phyloP scores from a whole-genome alignment of 2,113 vertebrate genomes.

The Erpornis zantholeuca region DNA sequence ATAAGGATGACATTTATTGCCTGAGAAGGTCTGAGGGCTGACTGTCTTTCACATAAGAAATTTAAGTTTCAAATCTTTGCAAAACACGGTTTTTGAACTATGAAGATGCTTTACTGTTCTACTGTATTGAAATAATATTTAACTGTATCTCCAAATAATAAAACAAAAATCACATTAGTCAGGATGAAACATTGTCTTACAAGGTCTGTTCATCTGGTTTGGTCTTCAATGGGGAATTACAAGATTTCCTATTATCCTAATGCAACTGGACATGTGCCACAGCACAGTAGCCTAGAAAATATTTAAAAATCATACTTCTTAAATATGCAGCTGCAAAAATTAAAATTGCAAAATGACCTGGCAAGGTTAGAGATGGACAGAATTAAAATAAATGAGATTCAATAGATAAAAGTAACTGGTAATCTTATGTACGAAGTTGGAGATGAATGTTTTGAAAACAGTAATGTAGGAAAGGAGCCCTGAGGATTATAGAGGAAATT shows the following conservation, averaged over 20 bases:
- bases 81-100: background rate
- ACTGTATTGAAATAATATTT: background rate
- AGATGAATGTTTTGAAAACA: conserved; percentile 23
- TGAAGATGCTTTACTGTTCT: background rate
- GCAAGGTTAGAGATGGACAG: background rate
- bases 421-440: background rate
- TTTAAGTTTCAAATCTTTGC: background rate
- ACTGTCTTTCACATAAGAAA: background rate
- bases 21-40: background rate
- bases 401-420: conserved; percentile 2
- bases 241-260: conserved; percentile 31
- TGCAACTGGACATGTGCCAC: conserved; percentile 12
- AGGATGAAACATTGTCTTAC: background rate
- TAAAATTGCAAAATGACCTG: conserved; percentile 31
- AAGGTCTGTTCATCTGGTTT: background rate
- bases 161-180: background rate
- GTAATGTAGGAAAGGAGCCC: background rate
- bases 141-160: background rate
- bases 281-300: background rate
- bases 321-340: conserved; percentile 28
- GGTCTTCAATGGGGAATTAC: background rate
- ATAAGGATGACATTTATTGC: background rate
- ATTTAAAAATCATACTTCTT: background rate
- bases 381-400: conserved; percentile 47
- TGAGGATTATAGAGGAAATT: conserved; percentile 23